Percentiles rank a stretch among this genome's conserved stretches.
Conservation (phyloP, 2,888 invertebrate genomes). For the Trachelus troglodyta region DNA sequence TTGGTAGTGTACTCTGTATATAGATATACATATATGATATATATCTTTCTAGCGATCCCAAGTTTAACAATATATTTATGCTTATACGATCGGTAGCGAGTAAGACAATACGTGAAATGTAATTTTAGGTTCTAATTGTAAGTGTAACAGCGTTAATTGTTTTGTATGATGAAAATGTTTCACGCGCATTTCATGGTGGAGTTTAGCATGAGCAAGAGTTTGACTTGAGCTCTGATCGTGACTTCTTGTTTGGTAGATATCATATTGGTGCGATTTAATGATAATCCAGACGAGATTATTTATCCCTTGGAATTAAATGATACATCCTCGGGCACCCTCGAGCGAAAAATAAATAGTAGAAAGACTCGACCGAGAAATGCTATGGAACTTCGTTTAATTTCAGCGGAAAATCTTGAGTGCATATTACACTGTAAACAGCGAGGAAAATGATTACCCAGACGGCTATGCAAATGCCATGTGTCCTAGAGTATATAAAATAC, state of each 20-base stretch:
- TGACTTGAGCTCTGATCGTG: conserved; percentile 6
- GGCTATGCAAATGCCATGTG: background rate
- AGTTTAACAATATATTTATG: conserved; percentile 40
- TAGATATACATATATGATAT: conserved; percentile 25
- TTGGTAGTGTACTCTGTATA: conserved; percentile 34
- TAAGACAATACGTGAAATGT: conserved; percentile 44
- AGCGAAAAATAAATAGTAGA: too few species aligned
- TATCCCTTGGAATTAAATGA: conserved; percentile 2
- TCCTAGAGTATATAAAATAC: conserved; percentile 1
- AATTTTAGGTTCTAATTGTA: conserved; percentile 20
- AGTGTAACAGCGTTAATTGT: conserved; percentile 22
- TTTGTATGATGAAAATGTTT: conserved; percentile 27
- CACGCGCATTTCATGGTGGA: conserved; percentile 4
- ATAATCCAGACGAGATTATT: background rate
- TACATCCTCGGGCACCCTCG: too few species aligned
- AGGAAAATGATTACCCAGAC: conserved; percentile 4
- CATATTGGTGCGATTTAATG: background rate
- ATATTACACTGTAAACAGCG: background rate
- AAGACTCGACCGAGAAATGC: too few species aligned
- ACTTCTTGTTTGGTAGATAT: conserved; percentile 6
- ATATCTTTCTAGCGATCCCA: conserved; percentile 29
- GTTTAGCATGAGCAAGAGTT: conserved; percentile 16
- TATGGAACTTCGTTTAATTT: too few species aligned
- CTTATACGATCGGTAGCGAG: conserved; percentile 42
- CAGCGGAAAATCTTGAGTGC: too few species aligned